Evolutionary conservation across 2,797 vertebrate species (phyloP).

Genomic region (Sebastes iracundus): DNA sequence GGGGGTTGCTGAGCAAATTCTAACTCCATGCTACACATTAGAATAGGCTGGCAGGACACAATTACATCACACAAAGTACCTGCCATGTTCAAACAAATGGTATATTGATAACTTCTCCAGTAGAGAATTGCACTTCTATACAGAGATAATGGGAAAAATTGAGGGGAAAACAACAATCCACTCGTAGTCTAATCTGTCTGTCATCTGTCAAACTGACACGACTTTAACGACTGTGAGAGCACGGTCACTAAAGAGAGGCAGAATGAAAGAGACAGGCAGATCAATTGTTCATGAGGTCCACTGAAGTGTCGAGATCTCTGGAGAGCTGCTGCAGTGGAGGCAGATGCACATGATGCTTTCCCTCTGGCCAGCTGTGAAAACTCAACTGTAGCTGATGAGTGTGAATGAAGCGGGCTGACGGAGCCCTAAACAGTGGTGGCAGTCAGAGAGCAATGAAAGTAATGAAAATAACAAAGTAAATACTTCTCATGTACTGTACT

Average conservation of each 20-base stretch:
- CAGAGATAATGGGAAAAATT: slow-evolving; percentile 27
- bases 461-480: not conserved
- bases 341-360: slow-evolving; percentile 43
- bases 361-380: slow-evolving; percentile 58
- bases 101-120: slow-evolving; percentile 37
- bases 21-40: slow-evolving; percentile 14
- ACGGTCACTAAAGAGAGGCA: slow-evolving; percentile 56
- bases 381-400: slow-evolving; percentile 31
- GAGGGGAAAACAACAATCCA: slow-evolving; percentile 12
- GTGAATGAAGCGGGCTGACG: slow-evolving; percentile 21
- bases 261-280: slow-evolving; percentile 64
- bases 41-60: slow-evolving; percentile 6
- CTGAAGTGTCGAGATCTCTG: slow-evolving; percentile 61
- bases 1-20: slow-evolving; percentile 17
- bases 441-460: not conserved
- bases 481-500: not conserved
- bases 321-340: slow-evolving; percentile 51
- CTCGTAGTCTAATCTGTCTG: slow-evolving; percentile 48
- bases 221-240: slow-evolving; percentile 57
- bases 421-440: not conserved
- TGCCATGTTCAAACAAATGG: slow-evolving; percentile 42
- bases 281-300: slow-evolving; percentile 79
- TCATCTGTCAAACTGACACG: slow-evolving; percentile 50
- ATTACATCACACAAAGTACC: slow-evolving; percentile 25
- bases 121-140: slow-evolving; percentile 18